A percentile compares a stretch with the other conserved stretches of the same genome.
phyloP scores from a whole-genome alignment of 2,797 vertebrate species.

The Molothrus ater region DNA sequence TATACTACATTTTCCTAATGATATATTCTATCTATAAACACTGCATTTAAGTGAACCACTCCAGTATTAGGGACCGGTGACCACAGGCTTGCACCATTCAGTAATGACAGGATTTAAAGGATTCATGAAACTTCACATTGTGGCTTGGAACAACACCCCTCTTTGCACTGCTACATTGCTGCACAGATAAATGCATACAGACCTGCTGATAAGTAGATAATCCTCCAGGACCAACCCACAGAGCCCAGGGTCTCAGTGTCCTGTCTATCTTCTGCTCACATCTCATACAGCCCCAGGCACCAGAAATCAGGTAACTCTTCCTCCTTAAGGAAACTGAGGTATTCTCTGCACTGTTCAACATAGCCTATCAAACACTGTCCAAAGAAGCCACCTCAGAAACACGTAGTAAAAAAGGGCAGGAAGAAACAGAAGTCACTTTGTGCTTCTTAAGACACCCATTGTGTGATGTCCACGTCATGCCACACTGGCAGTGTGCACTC shows the following conservation, averaged over 20 bases:
- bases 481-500: neutral
- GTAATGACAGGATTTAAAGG: neutral
- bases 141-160: neutral
- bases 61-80: neutral
- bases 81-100: neutral
- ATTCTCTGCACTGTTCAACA: neutral
- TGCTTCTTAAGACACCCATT: neutral
- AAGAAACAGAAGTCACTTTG: neutral
- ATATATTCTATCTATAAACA: neutral
- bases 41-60: neutral
- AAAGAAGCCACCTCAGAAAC: neutral
- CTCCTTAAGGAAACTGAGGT: neutral
- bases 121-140: neutral
- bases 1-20: neutral
- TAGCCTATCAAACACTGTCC: neutral
- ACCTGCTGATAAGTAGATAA: neutral
- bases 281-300: neutral
- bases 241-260: neutral
- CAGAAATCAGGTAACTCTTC: neutral
- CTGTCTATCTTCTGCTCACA: neutral
- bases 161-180: neutral
- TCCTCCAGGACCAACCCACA: neutral
- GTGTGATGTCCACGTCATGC: no score
- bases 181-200: neutral
- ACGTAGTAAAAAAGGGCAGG: neutral